These are phyloP conservation scores for Danio albolineatus DNA, from an alignment of 2,797 vertebrate species.

Conservation along the genomic window DNA sequence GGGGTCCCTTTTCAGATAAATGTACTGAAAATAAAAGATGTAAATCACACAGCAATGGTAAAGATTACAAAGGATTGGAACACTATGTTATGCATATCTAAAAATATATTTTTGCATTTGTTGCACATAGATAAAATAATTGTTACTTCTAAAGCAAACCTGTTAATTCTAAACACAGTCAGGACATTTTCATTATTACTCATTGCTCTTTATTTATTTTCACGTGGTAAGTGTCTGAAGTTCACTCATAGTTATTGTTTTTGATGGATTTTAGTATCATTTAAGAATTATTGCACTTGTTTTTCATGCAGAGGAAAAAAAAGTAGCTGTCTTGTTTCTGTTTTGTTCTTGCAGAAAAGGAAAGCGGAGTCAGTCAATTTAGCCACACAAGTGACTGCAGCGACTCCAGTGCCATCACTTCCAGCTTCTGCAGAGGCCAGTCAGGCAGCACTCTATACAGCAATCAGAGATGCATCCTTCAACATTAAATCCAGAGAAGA, in stretches of 20 bases:
- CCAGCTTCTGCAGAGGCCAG: constrained; percentile 85
- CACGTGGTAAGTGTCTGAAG: constrained; percentile 13
- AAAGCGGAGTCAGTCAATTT: constrained; percentile 88
- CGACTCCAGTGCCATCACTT: constrained; percentile 84
- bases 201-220: neutral
- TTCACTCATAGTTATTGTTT: neutral
- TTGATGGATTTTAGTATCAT: constrained; percentile 10
- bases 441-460: constrained; percentile 88
- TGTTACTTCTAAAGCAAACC: neutral
- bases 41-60: neutral
- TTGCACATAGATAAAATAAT: neutral
- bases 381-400: constrained; percentile 82
- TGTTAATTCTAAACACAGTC: neutral
- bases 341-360: constrained; percentile 84
- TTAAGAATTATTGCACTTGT: neutral
- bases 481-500: constrained; percentile 77
- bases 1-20: neutral
- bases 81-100: too few relatives aligned
- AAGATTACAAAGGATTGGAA: neutral
- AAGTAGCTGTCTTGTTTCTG: constrained; percentile 5
- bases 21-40: neutral
- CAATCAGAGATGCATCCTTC: constrained; percentile 78
- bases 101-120: neutral
- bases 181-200: constrained; percentile 9
- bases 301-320: neutral